Evolutionary conservation across 2,113 vertebrate species (phyloP).

Genomic region (Circaetus cinerascens): DNA sequence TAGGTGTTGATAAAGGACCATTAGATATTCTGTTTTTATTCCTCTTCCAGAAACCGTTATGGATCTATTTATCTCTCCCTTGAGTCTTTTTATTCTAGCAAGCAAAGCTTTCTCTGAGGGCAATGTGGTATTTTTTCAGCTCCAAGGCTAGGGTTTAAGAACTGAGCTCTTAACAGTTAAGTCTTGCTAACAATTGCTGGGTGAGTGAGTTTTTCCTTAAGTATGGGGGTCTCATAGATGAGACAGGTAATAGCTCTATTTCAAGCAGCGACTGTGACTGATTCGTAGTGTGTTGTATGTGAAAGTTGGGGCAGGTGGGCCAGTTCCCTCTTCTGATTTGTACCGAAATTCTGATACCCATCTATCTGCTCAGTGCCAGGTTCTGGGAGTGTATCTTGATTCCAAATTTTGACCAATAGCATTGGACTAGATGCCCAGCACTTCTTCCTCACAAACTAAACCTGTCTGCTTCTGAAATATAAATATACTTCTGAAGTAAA

Average conservation of each 20-base stretch:
- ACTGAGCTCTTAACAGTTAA: background rate
- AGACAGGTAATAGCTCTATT: background rate
- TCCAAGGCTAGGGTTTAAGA: background rate
- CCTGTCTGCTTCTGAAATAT: background rate
- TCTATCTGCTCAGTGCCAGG: background rate
- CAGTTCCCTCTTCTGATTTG: background rate
- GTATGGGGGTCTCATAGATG: background rate
- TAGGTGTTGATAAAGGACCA: background rate
- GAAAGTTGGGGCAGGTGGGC: background rate
- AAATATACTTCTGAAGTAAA: background rate
- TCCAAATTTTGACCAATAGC: background rate
- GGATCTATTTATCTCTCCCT: background rate
- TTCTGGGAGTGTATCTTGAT: background rate
- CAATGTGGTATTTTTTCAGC: background rate
- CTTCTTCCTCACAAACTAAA: background rate
- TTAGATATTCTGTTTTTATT: background rate
- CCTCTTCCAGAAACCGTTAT: background rate
- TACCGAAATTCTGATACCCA: background rate
- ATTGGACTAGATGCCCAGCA: background rate
- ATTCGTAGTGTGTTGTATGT: background rate
- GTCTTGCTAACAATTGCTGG: background rate
- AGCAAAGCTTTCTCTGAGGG: background rate
- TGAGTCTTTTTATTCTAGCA: background rate
- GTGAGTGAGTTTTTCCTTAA: background rate
- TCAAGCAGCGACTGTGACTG: background rate